phyloP scores from a whole-genome alignment of 2,888 invertebrate genomes.

The Esperia sulphurella region DNA sequence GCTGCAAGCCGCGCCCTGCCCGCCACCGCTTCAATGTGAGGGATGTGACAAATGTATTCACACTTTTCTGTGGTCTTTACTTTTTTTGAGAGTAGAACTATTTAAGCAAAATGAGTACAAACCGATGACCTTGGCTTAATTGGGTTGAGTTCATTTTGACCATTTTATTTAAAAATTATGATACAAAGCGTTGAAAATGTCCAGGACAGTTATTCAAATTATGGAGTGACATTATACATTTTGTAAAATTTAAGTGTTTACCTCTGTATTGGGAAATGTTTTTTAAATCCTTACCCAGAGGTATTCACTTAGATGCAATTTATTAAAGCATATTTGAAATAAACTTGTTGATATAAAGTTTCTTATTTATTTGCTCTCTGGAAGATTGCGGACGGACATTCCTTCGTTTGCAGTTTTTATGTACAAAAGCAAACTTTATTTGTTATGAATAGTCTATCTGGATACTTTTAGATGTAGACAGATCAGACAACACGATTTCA shows the following conservation, averaged over 20 bases:
- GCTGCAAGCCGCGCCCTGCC: too few relatives aligned
- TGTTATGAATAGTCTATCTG: too few relatives aligned
- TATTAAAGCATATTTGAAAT: slow-evolving; percentile 58
- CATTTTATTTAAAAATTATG: slow-evolving; percentile 28
- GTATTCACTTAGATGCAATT: slow-evolving; percentile 54
- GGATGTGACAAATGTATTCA: too few relatives aligned
- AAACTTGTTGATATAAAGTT: slow-evolving; percentile 52
- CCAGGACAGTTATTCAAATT: slow-evolving; percentile 40
- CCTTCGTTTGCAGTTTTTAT: too few relatives aligned
- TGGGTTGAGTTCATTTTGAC: slow-evolving; percentile 57
- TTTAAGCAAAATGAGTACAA: slow-evolving; percentile 52
- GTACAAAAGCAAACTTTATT: too few relatives aligned
- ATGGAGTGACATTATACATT: slow-evolving; percentile 37
- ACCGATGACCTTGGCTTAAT: slow-evolving; percentile 17
- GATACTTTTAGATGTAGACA: too few relatives aligned
- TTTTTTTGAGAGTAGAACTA: slow-evolving; percentile 46
- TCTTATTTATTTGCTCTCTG: slow-evolving; percentile 5
- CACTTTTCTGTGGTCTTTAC: slow-evolving; percentile 22
- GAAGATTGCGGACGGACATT: too few relatives aligned
- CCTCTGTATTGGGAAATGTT: slow-evolving; percentile 31
- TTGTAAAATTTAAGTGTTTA: slow-evolving; percentile 52
- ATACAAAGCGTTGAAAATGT: slow-evolving; percentile 64
- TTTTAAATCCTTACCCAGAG: slow-evolving; percentile 27
- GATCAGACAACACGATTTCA: too few relatives aligned
- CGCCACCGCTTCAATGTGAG: too few relatives aligned